Conservation (phyloP, 2,797 vertebrate genomes). For the Macropodus opercularis region DNA sequence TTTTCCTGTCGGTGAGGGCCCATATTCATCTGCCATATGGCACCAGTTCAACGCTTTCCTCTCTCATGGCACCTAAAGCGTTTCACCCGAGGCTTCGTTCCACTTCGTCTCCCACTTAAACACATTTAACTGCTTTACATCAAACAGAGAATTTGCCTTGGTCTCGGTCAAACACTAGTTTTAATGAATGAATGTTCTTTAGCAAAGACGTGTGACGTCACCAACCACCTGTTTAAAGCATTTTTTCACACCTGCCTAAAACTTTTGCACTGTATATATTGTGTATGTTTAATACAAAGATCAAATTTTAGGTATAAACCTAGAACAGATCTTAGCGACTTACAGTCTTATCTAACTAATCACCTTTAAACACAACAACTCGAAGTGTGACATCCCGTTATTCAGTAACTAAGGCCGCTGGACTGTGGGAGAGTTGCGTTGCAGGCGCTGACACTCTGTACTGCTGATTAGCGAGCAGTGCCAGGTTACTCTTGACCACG, state of each 20-base stretch:
- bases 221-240: too few species aligned
- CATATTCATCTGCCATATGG: slow-evolving; percentile 52
- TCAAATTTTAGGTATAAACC: not conserved
- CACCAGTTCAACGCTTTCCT: slow-evolving; percentile 13
- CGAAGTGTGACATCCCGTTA: not conserved
- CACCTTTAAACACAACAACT: not conserved
- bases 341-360: too few species aligned
- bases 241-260: too few species aligned
- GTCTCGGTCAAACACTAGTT: too few species aligned
- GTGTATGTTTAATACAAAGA: not conserved
- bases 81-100: slow-evolving; percentile 7
- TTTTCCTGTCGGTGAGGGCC: slow-evolving; percentile 38
- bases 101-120: slow-evolving; percentile 6
- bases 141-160: slow-evolving; percentile 29
- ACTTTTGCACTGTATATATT: too few species aligned
- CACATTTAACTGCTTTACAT: not conserved
- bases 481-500: slow-evolving; percentile 14
- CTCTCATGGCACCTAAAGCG: not conserved
- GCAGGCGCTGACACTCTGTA: slow-evolving; percentile 14
- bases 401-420: not conserved
- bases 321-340: too few species aligned
- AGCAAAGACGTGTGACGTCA: too few species aligned
- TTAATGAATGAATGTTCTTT: too few species aligned
- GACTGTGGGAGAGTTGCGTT: not conserved
- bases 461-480: slow-evolving; percentile 26